Evolutionary conservation across 2,113 vertebrate genomes (phyloP).

Genomic region (Muntiacus muntjak): DNA sequence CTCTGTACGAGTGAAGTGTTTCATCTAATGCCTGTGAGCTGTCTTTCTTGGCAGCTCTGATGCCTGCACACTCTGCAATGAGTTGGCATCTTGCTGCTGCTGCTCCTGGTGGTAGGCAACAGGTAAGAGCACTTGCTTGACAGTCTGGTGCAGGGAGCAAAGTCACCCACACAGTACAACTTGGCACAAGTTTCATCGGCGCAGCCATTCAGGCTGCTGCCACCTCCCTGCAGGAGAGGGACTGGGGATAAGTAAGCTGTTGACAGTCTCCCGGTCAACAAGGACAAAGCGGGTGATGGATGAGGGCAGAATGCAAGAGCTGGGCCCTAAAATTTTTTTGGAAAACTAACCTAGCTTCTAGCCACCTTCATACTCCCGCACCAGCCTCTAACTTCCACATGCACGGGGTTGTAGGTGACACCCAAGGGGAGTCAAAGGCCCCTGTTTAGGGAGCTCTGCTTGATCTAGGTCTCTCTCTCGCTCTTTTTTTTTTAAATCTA

Average conservation of each 20-base stretch:
- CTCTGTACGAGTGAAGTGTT: not conserved
- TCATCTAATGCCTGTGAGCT: not conserved
- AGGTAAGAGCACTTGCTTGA: not conserved
- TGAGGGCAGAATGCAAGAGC: not conserved
- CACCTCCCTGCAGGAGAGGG: not conserved
- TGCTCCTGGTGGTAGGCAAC: not conserved
- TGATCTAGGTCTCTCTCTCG: not conserved
- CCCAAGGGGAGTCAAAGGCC: not conserved
- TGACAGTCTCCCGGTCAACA: not conserved
- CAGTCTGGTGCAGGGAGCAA: not conserved
- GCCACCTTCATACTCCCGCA: not conserved
- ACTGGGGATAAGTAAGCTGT: not conserved
- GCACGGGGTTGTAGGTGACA: not conserved
- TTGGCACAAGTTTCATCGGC: not conserved
- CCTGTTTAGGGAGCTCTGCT: not conserved
- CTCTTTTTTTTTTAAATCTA: not conserved
- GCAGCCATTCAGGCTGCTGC: not conserved
- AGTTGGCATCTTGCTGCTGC: not conserved
- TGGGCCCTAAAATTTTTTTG: not conserved
- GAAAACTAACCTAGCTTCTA: not conserved
- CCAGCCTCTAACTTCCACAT: not conserved
- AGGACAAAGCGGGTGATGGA: not conserved
- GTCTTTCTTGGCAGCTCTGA: not conserved
- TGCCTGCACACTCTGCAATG: not conserved
- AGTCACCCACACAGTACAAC: not conserved